Conservation (phyloP, 2,113 vertebrate genomes). For the Parotia lawesii region DNA sequence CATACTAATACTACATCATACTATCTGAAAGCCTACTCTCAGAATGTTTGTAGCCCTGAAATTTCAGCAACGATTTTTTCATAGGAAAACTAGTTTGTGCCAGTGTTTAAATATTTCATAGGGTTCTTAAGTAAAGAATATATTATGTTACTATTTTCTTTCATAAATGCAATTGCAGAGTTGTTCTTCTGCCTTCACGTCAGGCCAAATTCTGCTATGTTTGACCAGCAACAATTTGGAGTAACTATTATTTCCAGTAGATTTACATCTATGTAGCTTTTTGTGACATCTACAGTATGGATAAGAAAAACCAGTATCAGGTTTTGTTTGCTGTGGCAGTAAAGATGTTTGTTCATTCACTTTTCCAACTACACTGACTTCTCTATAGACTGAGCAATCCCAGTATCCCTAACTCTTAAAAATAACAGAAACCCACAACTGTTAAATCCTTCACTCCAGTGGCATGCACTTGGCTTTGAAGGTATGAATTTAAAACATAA, state of each 20-base stretch:
- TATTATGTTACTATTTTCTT: background rate
- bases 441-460: background rate
- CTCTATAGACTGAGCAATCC: background rate
- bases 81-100: background rate
- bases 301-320: constrained; percentile 17
- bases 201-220: constrained; percentile 3
- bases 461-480: background rate
- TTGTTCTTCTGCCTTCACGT: background rate
- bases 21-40: background rate
- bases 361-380: background rate
- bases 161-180: background rate
- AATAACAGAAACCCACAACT: background rate
- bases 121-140: background rate
- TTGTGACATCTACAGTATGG: background rate
- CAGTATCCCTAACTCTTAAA: background rate
- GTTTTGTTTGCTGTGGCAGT: constrained; percentile 2
- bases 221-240: background rate
- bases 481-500: background rate
- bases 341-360: background rate
- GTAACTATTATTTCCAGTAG: background rate
- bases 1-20: background rate
- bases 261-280: constrained; percentile 1
- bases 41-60: background rate
- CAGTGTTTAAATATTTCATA: background rate
- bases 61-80: background rate